Evolutionary conservation across 2,797 vertebrate species (phyloP).

Genomic region (Glyptemys insculpta): DNA sequence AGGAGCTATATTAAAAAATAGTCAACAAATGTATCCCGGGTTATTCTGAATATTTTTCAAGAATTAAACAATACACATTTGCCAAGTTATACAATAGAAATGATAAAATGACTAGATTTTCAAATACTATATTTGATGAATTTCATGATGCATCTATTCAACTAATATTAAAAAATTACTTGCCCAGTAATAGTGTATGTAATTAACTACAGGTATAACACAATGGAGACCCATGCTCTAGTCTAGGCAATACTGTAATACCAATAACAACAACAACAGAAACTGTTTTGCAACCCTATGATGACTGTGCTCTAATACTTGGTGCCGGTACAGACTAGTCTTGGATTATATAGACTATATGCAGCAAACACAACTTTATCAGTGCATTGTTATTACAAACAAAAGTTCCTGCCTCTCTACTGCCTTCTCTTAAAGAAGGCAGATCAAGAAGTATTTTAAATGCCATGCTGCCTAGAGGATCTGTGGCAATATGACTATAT

Average conservation of each 20-base stretch:
- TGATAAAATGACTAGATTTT: neutral
- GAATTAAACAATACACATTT: neutral
- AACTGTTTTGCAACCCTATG: slow-evolving; percentile 42
- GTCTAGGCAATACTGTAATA: neutral
- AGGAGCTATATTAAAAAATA: neutral
- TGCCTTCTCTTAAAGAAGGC: slow-evolving; percentile 35
- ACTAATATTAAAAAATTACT: neutral
- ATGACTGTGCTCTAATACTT: slow-evolving; percentile 16
- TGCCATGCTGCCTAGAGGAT: slow-evolving; percentile 39
- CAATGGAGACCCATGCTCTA: neutral
- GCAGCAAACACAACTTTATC: slow-evolving; percentile 8
- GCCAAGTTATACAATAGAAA: neutral
- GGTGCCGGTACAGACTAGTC: slow-evolving; percentile 2
- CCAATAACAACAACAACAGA: neutral
- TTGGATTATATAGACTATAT: neutral
- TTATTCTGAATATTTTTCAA: neutral
- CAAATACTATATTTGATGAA: neutral
- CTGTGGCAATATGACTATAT: slow-evolving; percentile 45
- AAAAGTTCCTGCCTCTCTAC: neutral
- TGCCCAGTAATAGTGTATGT: neutral
- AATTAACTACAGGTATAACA: neutral
- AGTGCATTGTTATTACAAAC: neutral
- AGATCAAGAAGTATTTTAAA: slow-evolving; percentile 28
- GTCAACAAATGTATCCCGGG: neutral
- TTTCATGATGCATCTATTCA: neutral